Percentiles rank a stretch among this genome's conserved stretches.
Conservation (phyloP, 2,888 invertebrate genomes). For the Eucera pruinosa region DNA sequence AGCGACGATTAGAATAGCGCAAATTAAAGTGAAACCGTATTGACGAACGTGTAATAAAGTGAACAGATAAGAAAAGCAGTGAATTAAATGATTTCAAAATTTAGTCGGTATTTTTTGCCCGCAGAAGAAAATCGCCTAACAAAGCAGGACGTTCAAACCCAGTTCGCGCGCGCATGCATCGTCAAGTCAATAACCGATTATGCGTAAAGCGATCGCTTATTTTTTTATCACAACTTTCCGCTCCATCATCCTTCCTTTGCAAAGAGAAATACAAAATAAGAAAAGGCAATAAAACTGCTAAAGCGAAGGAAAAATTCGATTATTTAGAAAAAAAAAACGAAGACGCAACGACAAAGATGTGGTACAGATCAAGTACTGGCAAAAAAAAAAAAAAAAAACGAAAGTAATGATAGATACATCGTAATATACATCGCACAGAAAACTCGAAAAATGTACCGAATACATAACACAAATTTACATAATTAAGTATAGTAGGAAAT, state of each 20-base stretch:
- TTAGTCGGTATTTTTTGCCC: background rate
- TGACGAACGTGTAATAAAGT: background rate
- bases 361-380: slow-evolving; percentile 8
- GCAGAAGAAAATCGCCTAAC: slow-evolving; percentile 28
- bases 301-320: background rate
- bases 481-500: slow-evolving; percentile 46
- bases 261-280: background rate
- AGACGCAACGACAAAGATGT: slow-evolving; percentile 35
- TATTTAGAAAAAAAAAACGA: slow-evolving; percentile 21
- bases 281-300: background rate
- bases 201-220: slow-evolving; percentile 48
- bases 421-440: slow-evolving; percentile 71
- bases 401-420: slow-evolving; percentile 63
- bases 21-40: background rate
- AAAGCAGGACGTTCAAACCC: background rate
- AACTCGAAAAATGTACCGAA: slow-evolving; percentile 71
- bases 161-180: background rate
- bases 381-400: slow-evolving; percentile 33
- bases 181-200: slow-evolving; percentile 51
- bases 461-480: slow-evolving; percentile 60
- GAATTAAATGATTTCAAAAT: background rate
- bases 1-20: background rate
- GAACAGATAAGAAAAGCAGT: background rate
- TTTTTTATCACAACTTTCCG: slow-evolving; percentile 46
- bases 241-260: slow-evolving; percentile 40